Percentiles rank a stretch among this genome's conserved stretches.
These are phyloP conservation scores for Hedya salicella DNA, from an alignment of 2,888 invertebrate genomes.

Conservation along the genomic window DNA sequence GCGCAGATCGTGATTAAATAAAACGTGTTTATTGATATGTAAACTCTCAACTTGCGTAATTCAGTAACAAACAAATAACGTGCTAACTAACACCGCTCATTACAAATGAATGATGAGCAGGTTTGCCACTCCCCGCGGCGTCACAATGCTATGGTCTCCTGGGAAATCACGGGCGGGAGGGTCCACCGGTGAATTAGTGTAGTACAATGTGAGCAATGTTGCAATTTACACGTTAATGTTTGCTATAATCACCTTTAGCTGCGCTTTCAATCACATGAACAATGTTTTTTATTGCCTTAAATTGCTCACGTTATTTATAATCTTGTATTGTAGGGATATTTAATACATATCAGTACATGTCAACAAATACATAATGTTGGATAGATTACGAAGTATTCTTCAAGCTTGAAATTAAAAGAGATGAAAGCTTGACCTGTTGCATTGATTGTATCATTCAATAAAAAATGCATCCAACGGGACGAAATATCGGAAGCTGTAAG, in stretches of 20 bases:
- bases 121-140: conserved; percentile 30
- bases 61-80: conserved; percentile 25
- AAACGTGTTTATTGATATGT: not conserved
- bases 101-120: conserved; percentile 39
- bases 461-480: conserved; percentile 23
- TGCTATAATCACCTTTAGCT: conserved; percentile 13
- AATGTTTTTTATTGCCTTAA: not conserved
- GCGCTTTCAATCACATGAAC: not conserved
- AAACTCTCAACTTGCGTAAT: conserved; percentile 7
- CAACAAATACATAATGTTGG: too few relatives aligned
- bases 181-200: conserved; percentile 36
- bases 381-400: not conserved
- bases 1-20: not conserved
- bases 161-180: conserved; percentile 41
- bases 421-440: conserved; percentile 19
- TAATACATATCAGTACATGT: not conserved
- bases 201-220: conserved; percentile 32
- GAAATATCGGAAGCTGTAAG: conserved; percentile 28
- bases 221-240: conserved; percentile 21
- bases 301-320: too few relatives aligned
- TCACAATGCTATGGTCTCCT: conserved; percentile 29
- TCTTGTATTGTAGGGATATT: too few relatives aligned
- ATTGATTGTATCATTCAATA: conserved; percentile 33
- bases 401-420: not conserved
- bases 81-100: conserved; percentile 38